Evolutionary conservation across 2,113 vertebrate species (phyloP), one percentile per base, ranked within the genome.

Genomic region (Percopsis transmontana): DNA sequence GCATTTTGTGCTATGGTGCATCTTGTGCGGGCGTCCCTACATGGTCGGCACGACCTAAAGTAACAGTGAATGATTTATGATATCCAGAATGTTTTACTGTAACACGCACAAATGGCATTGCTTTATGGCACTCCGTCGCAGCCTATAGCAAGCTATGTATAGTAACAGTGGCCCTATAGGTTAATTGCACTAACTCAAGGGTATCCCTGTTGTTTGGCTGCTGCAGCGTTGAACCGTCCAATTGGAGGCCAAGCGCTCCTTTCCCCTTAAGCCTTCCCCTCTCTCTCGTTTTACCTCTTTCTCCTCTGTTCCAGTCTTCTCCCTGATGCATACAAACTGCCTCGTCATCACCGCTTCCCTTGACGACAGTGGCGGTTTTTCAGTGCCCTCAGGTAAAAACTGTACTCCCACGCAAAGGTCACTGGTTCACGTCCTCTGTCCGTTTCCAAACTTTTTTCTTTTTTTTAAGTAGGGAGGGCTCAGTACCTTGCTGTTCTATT

Each of bases 181-280:
- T 86, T 86, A 87, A 88, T 86, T 74, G 84, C 59, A 50, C 68
- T 21, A 74, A 85, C 74, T 83, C 72, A 83, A 84, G 81, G 77
- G 70, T 61, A 11, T 68, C 68, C 24, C 62, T 69, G 66, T 48
- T 72, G 75, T 61, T 38, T 20, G 16, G 44, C 44, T 61, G 58
- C 60, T 64, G 60, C 73, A 70, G 72, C 71, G 62, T 56, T 64
- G 15, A 42, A 51, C 66, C 58, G 38, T 56, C 61, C 55, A 58
- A 66, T 79, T 72, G 73, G 64, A 62, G 41, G 55, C 58, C 56
- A 67, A 67, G 23, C 27, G 58, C 50, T 68, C 14, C 62, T 20
- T 24, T 50, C 48, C 19, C 53, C 24, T 14, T 7, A 23, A 21
- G 41, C 54, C 8, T 14, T 20, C 58, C 65, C 42, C 61, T 53